phyloP scores from a whole-genome alignment of 2,888 invertebrate genomes.

The Pristionchus mayeri region DNA sequence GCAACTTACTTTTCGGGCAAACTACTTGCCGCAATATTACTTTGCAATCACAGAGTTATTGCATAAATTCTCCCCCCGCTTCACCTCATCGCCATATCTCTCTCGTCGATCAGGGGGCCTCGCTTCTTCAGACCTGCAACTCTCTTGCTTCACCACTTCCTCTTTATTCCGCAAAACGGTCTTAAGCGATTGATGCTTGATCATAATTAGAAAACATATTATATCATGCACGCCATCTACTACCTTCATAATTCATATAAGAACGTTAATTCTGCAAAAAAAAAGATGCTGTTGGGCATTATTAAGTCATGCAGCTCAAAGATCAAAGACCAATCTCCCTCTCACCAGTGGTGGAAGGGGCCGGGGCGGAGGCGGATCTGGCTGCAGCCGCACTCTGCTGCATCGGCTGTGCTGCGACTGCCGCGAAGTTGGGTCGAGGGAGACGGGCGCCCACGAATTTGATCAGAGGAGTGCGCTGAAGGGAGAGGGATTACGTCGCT shows the following conservation, averaged over 20 bases:
- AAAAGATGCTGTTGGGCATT: no score
- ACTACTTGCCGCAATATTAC: no score
- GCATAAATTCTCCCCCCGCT: background rate
- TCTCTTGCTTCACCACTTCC: background rate
- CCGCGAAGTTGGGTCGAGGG: conserved; percentile 69
- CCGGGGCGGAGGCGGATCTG: background rate
- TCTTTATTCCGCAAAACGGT: no score
- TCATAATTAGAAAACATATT: no score
- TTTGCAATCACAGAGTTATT: no score
- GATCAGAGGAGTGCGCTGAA: conserved; percentile 69
- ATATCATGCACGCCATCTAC: no score
- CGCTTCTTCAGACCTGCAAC: conserved; percentile 46
- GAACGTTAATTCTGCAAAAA: background rate
- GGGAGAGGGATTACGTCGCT: no score
- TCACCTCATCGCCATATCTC: conserved; percentile 32
- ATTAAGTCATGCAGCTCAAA: no score
- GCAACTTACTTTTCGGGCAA: no score
- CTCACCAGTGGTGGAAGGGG: conserved; percentile 27
- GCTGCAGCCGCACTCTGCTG: background rate
- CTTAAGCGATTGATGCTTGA: no score
- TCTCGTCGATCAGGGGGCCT: conserved; percentile 40
- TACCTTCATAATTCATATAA: no score
- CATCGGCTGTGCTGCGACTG: conserved; percentile 22
- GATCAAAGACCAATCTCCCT: background rate
- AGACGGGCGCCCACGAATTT: conserved; percentile 73